A percentile compares a stretch with the other conserved stretches of the same genome.
Evolutionary conservation across 2,888 invertebrate species (phyloP).

Genomic region (Lasioglossum marginatum): DNA sequence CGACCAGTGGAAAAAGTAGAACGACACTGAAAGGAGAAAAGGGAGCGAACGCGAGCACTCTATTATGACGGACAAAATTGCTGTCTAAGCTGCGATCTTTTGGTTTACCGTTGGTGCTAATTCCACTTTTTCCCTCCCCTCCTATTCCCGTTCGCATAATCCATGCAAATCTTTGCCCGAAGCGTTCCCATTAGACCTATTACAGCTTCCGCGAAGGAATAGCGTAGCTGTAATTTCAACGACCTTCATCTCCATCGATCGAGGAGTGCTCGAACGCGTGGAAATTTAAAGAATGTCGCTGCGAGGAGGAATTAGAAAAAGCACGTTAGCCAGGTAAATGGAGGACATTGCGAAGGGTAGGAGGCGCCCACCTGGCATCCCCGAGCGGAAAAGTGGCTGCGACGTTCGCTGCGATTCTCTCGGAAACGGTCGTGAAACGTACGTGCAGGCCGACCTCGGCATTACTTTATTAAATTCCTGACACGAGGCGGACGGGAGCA

Average conservation of each 20-base stretch:
- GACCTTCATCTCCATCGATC: too few relatives aligned
- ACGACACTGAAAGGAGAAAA: neutral
- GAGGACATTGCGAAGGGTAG: constrained; percentile 36
- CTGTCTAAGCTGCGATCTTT: constrained; percentile 15
- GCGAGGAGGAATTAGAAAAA: constrained; percentile 52
- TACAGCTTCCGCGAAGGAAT: neutral
- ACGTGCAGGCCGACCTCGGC: constrained; percentile 55
- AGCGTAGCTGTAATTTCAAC: too few relatives aligned
- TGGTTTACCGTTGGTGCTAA: constrained; percentile 4
- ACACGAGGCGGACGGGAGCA: constrained; percentile 77
- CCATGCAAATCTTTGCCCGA: neutral
- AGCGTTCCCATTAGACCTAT: neutral
- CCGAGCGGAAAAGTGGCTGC: constrained; percentile 25
- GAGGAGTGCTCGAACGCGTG: too few relatives aligned
- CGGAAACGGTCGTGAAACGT: constrained; percentile 54
- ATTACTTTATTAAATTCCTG: constrained; percentile 84
- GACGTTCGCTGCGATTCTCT: constrained; percentile 36
- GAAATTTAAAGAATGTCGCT: neutral
- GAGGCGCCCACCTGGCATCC: constrained; percentile 50
- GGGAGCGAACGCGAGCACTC: constrained; percentile 3
- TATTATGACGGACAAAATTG: constrained; percentile 28
- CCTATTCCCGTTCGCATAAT: neutral
- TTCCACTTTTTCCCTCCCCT: neutral
- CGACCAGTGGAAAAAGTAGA: constrained; percentile 41
- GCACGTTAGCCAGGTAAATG: constrained; percentile 45